These are phyloP conservation scores for Augiades crinisus DNA, from an alignment of 2,888 invertebrate species.

Conservation along the genomic window DNA sequence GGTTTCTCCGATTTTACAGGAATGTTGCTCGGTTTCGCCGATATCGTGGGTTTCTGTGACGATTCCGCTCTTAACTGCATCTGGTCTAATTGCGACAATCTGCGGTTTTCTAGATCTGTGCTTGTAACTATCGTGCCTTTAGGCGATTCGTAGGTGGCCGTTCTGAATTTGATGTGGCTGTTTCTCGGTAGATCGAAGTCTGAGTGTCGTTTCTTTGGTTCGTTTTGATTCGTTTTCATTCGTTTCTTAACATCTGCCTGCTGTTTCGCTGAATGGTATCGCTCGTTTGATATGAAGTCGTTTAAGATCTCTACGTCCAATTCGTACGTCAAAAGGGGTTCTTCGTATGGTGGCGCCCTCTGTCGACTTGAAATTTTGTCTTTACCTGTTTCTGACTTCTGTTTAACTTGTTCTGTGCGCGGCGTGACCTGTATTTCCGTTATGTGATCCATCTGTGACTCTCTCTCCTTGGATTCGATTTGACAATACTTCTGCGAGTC, in stretches of 20 bases:
- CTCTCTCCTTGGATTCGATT: conserved; percentile 42
- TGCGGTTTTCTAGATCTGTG: conserved; percentile 78
- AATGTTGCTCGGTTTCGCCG: conserved; percentile 72
- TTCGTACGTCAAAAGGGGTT: conserved; percentile 65
- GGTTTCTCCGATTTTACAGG: conserved; percentile 69
- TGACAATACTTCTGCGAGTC: conserved; percentile 57
- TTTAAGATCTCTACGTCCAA: conserved; percentile 69
- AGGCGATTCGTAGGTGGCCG: conserved; percentile 83
- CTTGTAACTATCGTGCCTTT: conserved; percentile 78
- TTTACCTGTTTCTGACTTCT: conserved; percentile 49
- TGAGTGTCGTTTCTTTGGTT: conserved; percentile 76
- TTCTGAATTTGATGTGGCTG: conserved; percentile 83
- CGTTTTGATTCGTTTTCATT: conserved; percentile 60
- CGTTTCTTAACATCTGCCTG: conserved; percentile 60
- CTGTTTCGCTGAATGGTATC: conserved; percentile 68
- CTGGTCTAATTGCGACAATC: conserved; percentile 80
- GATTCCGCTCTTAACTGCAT: conserved; percentile 53
- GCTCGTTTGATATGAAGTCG: conserved; percentile 74
- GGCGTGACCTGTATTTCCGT: conserved; percentile 88
- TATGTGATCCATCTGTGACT: conserved; percentile 79
- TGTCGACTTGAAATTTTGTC: conserved; percentile 67
- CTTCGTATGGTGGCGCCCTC: conserved; percentile 57
- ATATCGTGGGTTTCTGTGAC: conserved; percentile 61
- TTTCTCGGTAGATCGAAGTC: conserved; percentile 77
- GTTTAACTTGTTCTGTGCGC: conserved; percentile 58